These are phyloP conservation scores for Lophotriccus pileatus DNA, from an alignment of 2,797 vertebrate species.

Conservation along the genomic window DNA sequence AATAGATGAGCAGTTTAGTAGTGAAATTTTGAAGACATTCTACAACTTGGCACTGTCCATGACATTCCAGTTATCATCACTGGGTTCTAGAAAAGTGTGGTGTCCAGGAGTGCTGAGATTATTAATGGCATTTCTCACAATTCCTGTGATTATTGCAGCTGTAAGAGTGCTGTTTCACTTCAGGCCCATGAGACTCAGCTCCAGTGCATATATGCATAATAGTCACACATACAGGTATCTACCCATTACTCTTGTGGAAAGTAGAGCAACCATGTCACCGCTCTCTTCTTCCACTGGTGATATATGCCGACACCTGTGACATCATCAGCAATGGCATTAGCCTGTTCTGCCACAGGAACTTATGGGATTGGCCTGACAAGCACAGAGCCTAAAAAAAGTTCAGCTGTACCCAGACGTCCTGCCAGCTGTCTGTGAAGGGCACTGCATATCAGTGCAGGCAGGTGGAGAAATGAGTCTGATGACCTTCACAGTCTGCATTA, in stretches of 20 bases:
- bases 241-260: accelerated
- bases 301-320: not conserved
- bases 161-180: not conserved
- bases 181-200: not conserved
- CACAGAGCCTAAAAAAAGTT: not conserved
- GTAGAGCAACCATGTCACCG: not conserved
- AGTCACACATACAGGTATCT: not conserved
- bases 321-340: not conserved
- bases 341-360: not conserved
- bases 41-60: not conserved
- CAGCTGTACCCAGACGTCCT: not conserved
- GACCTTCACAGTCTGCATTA: not conserved
- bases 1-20: not conserved
- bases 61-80: not conserved
- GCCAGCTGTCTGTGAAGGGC: not conserved
- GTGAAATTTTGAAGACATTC: not conserved
- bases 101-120: not conserved
- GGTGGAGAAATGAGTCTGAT: not conserved
- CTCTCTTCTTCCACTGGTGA: not conserved
- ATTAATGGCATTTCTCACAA: not conserved
- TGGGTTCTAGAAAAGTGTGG: not conserved
- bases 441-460: not conserved
- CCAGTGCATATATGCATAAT: not conserved
- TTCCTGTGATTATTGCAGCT: not conserved
- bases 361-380: not conserved